Base-by-base conservation (phyloP, 37 sponge, comb jelly and placozoan genomes). In the Lycopodina hypogea region DNA sequence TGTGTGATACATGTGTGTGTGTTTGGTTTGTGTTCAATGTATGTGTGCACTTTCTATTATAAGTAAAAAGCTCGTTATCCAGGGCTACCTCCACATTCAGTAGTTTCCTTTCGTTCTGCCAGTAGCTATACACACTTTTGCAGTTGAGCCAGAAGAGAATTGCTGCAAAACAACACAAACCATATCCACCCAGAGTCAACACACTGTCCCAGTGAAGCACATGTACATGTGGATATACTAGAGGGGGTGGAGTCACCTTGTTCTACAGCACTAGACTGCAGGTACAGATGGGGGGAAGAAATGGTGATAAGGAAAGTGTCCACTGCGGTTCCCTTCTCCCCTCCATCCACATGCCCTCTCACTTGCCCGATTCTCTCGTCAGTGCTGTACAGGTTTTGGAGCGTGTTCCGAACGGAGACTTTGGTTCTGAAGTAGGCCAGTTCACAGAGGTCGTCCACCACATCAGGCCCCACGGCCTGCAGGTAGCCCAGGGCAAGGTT, bases 111-210 rank as follows among this genome's bases (percentile, higher is more conserved):
- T 92, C 78, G 36, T 92, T 78, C 69, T 85, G 93, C 93, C 93
- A 92, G 73, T 85, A 86, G 52, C 55, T 72, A 70, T 92, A 92
- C 1, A 84, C 93, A 77, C 86, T 83, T 68, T 92, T 88, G 57
- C 89, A 92, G 75, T 92, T 79, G 14, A 92, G 63, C 89, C 89
- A 92, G 53, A 92, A 88, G 12, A 87, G 78, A 34, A 92, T 80
- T 9, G 82, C 93, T 91, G 74, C 53, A 61, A 6, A n/a, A n/a
- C n/a, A n/a, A n/a, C n/a, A n/a, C n/a, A n/a, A n/a, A n/a, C n/a
- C 33, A n/a, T n/a, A 71, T 26, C 29, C 36, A 29, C 7, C 33
- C 22, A 36, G 6, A 60, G 17, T 12, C 26, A 35, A 36, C 0
- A 48, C 24, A 77, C 23, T 4, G 32, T 68, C 2, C n/a, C 51